Conservation (phyloP, 2,797 vertebrate species). For the Gallirallus australis region DNA sequence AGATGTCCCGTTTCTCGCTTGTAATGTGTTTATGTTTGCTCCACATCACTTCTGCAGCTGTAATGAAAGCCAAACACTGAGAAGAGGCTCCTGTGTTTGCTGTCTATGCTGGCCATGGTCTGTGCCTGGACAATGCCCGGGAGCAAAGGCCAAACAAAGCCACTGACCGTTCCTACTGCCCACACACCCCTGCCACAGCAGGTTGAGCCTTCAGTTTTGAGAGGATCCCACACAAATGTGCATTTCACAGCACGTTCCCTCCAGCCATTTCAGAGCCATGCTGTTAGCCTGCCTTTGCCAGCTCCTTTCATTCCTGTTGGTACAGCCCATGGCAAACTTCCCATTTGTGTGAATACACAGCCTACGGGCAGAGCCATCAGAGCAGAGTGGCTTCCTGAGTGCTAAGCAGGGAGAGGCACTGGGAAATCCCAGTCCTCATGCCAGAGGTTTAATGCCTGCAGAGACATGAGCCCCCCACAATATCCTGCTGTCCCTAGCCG, state of each 20-base stretch:
- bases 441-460: neutral
- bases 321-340: neutral
- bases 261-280: neutral
- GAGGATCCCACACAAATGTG: neutral
- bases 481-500: neutral
- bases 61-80: neutral
- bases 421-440: neutral
- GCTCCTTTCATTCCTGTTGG: neutral
- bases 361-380: neutral
- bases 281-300: neutral
- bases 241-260: neutral
- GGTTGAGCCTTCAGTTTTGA: neutral
- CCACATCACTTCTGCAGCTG: accelerated
- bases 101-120: neutral
- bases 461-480: neutral
- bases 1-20: neutral
- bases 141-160: neutral
- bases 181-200: accelerated
- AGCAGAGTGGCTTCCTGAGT: neutral
- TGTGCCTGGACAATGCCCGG: neutral
- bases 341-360: neutral
- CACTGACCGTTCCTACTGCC: accelerated
- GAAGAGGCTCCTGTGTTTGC: accelerated
- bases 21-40: accelerated
- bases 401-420: neutral